Conservation (phyloP, 2,888 invertebrate species). For the Thalpophila matura region DNA sequence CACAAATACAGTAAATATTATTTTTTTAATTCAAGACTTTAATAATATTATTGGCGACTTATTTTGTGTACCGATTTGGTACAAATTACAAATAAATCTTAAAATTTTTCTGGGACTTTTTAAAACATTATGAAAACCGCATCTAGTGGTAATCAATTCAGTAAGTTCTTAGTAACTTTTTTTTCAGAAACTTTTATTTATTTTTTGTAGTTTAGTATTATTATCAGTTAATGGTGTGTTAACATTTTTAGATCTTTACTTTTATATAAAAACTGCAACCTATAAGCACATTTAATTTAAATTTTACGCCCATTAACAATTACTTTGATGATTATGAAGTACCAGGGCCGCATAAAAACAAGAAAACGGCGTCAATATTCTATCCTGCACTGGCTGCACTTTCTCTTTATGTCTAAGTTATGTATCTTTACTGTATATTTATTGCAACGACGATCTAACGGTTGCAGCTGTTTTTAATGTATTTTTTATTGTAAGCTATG, state of each 20-base stretch:
- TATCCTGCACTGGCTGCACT: slow-evolving; percentile 37
- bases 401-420: slow-evolving; percentile 29
- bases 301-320: slow-evolving; percentile 23
- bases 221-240: background rate
- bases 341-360: slow-evolving; percentile 35
- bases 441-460: slow-evolving; percentile 41
- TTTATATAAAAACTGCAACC: slow-evolving; percentile 10
- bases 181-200: too few relatives aligned
- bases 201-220: too few relatives aligned
- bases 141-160: background rate
- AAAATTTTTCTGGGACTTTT: too few relatives aligned
- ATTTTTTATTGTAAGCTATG: slow-evolving; percentile 38
- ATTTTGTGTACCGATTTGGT: too few relatives aligned
- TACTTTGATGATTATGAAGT: slow-evolving; percentile 11
- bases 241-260: background rate
- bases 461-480: slow-evolving; percentile 30
- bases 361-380: slow-evolving; percentile 31
- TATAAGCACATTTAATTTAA: slow-evolving; percentile 22
- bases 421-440: slow-evolving; percentile 29
- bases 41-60: too few relatives aligned
- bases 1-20: background rate
- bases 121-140: too few relatives aligned
- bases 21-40: background rate
- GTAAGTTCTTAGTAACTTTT: background rate
- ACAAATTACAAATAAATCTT: too few relatives aligned